A percentile compares a stretch with the other conserved stretches of the same genome.
Conservation (phyloP, 2,888 invertebrate genomes). For the Uropetala carovei region DNA sequence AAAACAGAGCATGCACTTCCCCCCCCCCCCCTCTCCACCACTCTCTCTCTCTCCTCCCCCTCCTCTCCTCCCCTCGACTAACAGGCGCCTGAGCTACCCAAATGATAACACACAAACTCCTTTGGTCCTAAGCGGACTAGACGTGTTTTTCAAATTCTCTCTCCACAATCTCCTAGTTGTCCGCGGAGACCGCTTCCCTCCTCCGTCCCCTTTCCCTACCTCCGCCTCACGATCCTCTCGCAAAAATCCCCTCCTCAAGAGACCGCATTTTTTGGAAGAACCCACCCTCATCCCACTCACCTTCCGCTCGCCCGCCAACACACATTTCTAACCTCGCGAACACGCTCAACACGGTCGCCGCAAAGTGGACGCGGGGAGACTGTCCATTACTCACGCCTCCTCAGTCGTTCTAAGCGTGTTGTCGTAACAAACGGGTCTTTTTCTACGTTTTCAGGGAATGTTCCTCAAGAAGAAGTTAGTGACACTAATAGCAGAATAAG, state of each 20-base stretch:
- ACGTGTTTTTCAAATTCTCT: slow-evolving; percentile 21
- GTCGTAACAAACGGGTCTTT: slow-evolving; percentile 42
- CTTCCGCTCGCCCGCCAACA: neutral
- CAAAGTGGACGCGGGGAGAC: neutral
- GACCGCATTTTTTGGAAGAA: neutral
- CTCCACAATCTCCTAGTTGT: neutral
- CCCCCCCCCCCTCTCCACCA: neutral
- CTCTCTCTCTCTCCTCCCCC: neutral
- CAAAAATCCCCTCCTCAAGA: neutral
- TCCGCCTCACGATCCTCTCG: neutral
- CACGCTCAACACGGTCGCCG: neutral
- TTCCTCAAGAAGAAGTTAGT: slow-evolving; percentile 41
- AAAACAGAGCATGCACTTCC: too few species aligned
- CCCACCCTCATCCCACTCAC: neutral
- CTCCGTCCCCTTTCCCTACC: neutral
- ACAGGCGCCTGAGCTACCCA: slow-evolving; percentile 32
- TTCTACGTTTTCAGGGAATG: slow-evolving; percentile 33
- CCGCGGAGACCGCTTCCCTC: neutral
- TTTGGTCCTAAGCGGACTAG: neutral
- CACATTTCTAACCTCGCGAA: too few species aligned
- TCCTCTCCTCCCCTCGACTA: neutral
- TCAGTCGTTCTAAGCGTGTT: neutral
- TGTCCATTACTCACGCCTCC: neutral
- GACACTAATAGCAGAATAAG: neutral
- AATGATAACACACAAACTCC: slow-evolving; percentile 34